Evolutionary conservation across 2,888 invertebrate species (phyloP).

Genomic region (Leucophora obtusa): DNA sequence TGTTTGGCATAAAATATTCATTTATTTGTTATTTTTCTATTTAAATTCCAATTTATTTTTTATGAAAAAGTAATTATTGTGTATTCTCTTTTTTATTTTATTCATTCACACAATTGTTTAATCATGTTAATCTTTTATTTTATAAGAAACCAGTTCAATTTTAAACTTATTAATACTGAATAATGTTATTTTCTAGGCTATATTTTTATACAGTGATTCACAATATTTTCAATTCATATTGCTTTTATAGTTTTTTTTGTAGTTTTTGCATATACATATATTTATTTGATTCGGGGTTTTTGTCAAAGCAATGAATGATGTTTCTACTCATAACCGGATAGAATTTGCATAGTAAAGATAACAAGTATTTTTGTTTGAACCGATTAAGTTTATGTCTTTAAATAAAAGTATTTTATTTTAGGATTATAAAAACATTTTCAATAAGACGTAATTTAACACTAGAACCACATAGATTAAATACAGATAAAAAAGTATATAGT

Average conservation of each 20-base stretch:
- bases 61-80: neutral
- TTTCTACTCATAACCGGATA: slow-evolving; percentile 27
- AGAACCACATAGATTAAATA: too few relatives aligned
- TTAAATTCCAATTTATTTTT: slow-evolving; percentile 1
- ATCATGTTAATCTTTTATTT: slow-evolving; percentile 18
- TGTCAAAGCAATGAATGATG: slow-evolving; percentile 50
- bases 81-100: neutral
- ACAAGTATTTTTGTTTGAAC: slow-evolving; percentile 7
- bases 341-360: slow-evolving; percentile 34
- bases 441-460: neutral
- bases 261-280: neutral
- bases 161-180: neutral
- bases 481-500: too few relatives aligned
- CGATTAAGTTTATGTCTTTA: neutral
- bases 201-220: slow-evolving; percentile 12
- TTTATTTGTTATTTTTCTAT: slow-evolving; percentile 1
- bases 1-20: neutral
- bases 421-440: slow-evolving; percentile 14
- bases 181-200: slow-evolving; percentile 2
- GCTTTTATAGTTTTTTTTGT: too few relatives aligned
- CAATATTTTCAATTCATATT: slow-evolving; percentile 3
- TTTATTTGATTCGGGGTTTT: slow-evolving; percentile 3
- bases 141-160: slow-evolving; percentile 36
- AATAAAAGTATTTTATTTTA: neutral
- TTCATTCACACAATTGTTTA: slow-evolving; percentile 29